A percentile compares a stretch with the other conserved stretches of the same genome.
Evolutionary conservation across 1,140 invertebrate genomes (phyloP).

Genomic region (Xylocopa sonorina): DNA sequence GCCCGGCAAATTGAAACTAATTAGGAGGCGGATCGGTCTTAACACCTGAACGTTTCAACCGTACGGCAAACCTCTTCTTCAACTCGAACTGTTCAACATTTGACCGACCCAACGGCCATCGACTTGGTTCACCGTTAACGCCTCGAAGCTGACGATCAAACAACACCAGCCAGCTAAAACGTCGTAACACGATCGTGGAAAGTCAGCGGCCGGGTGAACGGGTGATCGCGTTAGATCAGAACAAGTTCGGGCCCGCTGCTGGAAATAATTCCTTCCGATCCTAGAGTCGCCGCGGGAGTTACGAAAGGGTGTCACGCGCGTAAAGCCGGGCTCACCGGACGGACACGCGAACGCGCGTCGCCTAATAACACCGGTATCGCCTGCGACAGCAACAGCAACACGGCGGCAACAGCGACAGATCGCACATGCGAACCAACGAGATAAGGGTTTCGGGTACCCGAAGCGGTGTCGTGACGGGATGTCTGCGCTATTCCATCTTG

Average conservation of each 20-base stretch:
- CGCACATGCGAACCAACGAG: constrained; percentile 71
- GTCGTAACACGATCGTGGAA: constrained; percentile 17
- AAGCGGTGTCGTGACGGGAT: constrained; percentile 74
- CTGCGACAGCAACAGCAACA: neutral
- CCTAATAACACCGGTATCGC: constrained; percentile 68
- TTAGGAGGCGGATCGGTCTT: neutral
- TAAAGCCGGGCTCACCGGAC: constrained; percentile 57
- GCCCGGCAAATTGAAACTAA: no score
- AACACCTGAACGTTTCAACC: neutral
- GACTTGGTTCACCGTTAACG: neutral
- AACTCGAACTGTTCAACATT: no score
- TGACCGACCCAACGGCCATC: neutral
- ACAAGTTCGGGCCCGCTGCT: constrained; percentile 14
- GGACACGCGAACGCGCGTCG: constrained; percentile 69
- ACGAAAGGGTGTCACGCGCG: constrained; percentile 48
- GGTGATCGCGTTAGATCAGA: constrained; percentile 1
- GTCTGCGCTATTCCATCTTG: constrained; percentile 58
- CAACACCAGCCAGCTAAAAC: neutral
- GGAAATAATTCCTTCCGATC: constrained; percentile 48
- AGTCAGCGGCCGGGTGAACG: neutral
- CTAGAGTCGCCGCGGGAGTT: neutral
- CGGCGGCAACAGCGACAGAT: constrained; percentile 48
- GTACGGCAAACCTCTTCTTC: neutral
- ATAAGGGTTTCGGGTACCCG: constrained; percentile 71
- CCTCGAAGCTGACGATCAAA: no score